These are phyloP conservation scores for Parascotia fuliginaria DNA, from an alignment of 2,888 invertebrate species.

Conservation along the genomic window DNA sequence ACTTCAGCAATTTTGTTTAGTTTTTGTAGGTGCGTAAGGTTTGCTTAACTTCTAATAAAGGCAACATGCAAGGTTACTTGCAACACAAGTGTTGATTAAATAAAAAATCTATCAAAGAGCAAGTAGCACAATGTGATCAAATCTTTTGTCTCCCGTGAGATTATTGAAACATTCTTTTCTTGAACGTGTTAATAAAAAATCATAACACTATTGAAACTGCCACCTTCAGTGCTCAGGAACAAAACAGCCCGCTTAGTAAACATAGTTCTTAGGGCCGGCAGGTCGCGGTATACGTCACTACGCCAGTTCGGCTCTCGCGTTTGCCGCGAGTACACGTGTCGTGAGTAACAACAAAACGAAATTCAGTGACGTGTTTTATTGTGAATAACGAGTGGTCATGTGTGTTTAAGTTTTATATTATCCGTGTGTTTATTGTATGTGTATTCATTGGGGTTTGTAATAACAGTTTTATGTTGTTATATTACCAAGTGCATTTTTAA, in stretches of 20 bases:
- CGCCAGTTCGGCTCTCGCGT: conserved; percentile 28
- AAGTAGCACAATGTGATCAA: no score
- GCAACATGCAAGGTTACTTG: no score
- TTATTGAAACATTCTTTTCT: conserved; percentile 1
- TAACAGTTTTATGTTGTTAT: conserved; percentile 10
- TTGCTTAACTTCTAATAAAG: no score
- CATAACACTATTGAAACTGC: conserved; percentile 29
- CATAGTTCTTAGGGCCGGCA: conserved; percentile 27
- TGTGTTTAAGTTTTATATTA: conserved; percentile 30
- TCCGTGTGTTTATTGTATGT: conserved; percentile 4
- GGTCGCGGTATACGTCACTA: conserved; percentile 23
- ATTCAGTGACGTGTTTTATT: conserved; percentile 37
- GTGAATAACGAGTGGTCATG: conserved; percentile 34
- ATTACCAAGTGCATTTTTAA: conserved; percentile 3
- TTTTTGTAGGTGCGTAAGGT: no score
- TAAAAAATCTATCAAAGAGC: no score
- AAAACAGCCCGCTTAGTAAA: conserved; percentile 31
- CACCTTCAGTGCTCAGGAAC: conserved; percentile 37
- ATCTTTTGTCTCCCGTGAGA: conserved; percentile 6
- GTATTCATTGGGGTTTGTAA: conserved; percentile 32
- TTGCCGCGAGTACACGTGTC: conserved; percentile 29
- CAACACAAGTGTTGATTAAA: no score
- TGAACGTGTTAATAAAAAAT: conserved; percentile 10
- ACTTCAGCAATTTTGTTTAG: no score
- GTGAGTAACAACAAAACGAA: conserved; percentile 24